Evolutionary conservation across 2,113 vertebrate species (phyloP), one percentile per base, ranked within the genome.

Genomic region (Calypte anna): DNA sequence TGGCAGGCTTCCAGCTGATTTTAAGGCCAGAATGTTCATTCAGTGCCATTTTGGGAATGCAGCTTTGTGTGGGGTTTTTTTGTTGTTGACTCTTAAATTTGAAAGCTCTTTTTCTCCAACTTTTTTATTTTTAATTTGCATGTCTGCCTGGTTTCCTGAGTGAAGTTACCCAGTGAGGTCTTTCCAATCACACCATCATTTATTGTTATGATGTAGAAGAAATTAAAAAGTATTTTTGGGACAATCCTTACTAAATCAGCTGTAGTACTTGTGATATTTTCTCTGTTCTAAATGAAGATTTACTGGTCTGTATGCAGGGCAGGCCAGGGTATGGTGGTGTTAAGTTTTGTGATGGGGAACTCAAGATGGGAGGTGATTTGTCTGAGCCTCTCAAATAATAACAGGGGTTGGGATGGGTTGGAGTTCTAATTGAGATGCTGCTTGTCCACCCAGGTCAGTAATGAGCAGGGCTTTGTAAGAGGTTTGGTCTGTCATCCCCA

Each of bases 111-210:
- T 77, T 59, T 36, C 31, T 68, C 18, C 28, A 40, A 1, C 6
- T 14, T 33, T 40, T 57, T 79, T 43, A 9, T 72, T 57, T 30
- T 11, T 21, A 38, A 70, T 54, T 25, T 6, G 10, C 24, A 7
- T 14, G 3, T 1, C 19, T 25, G 8, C 1, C 0, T 48, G 10
- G 24, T 33, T 76, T 76, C 63, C n/a, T 50, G 23, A 48, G 38
- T 30, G 73, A 43, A 59, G 38, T 51, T 67, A 19, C 18, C 28
- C 33, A 3, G 6, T 27, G 23, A 12, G 68, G n/a, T 28, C 9
- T n/a, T 78, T 38, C 51, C 61, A 43, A 8, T 43, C 2, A 1
- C 57, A 69, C 24, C 68, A 33, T 15, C 25, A 3, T 75, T 77
- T 48, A 27, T 78, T 48, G 14, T 50, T 38, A 14, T 40, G 10